Evolutionary conservation across 2,888 invertebrate genomes (phyloP).

Genomic region (Melanostoma scalare): DNA sequence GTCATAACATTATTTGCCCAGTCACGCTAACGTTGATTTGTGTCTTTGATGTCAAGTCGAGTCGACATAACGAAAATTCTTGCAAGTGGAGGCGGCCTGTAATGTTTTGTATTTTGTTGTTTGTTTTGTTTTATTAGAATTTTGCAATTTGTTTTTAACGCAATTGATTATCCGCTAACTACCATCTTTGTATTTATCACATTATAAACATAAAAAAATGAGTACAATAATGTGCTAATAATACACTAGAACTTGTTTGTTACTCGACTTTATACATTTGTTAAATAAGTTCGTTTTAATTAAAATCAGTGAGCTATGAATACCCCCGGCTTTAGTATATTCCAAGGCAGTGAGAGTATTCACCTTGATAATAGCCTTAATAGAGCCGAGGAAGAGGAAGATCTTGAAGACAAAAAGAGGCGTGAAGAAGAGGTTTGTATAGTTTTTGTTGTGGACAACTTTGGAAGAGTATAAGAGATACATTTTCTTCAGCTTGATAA

Average conservation of each 20-base stretch:
- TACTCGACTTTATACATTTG: too few relatives aligned
- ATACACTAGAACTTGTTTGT: too few relatives aligned
- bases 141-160: not conserved
- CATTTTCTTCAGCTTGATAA: slow-evolving; percentile 84
- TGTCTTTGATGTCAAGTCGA: too few relatives aligned
- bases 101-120: slow-evolving; percentile 27
- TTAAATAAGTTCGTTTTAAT: too few relatives aligned
- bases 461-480: slow-evolving; percentile 30
- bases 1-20: too few relatives aligned
- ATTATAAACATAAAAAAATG: too few relatives aligned
- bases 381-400: slow-evolving; percentile 87
- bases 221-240: too few relatives aligned
- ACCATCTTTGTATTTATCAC: too few relatives aligned
- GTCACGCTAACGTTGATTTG: too few relatives aligned
- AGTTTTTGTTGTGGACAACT: not conserved
- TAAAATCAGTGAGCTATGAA: slow-evolving; percentile 81
- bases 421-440: slow-evolving; percentile 85
- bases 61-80: too few relatives aligned
- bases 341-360: slow-evolving; percentile 86
- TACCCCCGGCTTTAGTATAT: slow-evolving; percentile 87
- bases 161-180: too few relatives aligned
- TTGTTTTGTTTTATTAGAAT: slow-evolving; percentile 10
- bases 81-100: too few relatives aligned
- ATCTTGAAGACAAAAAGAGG: slow-evolving; percentile 86
- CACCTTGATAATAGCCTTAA: slow-evolving; percentile 86